phyloP scores from a whole-genome alignment of 92 coral and sea anemone genomes.

The Desmophyllum pertusum region DNA sequence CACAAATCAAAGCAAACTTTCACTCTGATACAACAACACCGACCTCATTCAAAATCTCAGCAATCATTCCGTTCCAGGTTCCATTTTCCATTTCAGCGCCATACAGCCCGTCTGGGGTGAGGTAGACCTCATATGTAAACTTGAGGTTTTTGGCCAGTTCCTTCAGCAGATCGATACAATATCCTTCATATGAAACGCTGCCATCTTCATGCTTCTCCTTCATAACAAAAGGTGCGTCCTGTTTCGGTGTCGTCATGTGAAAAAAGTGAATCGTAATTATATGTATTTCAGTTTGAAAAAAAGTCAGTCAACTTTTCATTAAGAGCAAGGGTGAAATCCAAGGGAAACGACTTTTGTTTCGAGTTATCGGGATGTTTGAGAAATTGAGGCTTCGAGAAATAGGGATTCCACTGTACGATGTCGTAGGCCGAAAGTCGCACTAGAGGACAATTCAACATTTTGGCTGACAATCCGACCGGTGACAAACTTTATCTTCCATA shows the following conservation, averaged over 20 bases:
- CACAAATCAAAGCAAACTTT: too few relatives aligned
- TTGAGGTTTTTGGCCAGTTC: slow-evolving; percentile 62
- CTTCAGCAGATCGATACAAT: slow-evolving; percentile 76
- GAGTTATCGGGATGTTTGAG: too few relatives aligned
- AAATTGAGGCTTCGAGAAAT: too few relatives aligned
- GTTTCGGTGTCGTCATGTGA: background rate
- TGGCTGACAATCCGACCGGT: too few relatives aligned
- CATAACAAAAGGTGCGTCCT: slow-evolving; percentile 67
- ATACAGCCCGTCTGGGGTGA: slow-evolving; percentile 69
- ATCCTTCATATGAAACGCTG: slow-evolving; percentile 56
- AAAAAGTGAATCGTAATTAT: background rate
- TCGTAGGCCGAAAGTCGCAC: too few relatives aligned
- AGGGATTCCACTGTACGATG: too few relatives aligned
- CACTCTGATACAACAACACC: background rate
- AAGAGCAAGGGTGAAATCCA: too few relatives aligned
- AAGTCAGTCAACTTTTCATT: background rate
- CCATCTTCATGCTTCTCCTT: slow-evolving; percentile 54
- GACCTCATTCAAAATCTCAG: slow-evolving; percentile 66
- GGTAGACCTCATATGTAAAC: slow-evolving; percentile 73
- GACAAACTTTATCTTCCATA: too few relatives aligned
- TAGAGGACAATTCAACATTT: too few relatives aligned
- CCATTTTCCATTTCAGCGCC: slow-evolving; percentile 71
- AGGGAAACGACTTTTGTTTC: too few relatives aligned
- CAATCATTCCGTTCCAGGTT: slow-evolving; percentile 78
- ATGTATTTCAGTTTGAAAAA: too few relatives aligned